Evolutionary conservation across 2,797 vertebrate species (phyloP).

Genomic region (Oophaga sylvatica): DNA sequence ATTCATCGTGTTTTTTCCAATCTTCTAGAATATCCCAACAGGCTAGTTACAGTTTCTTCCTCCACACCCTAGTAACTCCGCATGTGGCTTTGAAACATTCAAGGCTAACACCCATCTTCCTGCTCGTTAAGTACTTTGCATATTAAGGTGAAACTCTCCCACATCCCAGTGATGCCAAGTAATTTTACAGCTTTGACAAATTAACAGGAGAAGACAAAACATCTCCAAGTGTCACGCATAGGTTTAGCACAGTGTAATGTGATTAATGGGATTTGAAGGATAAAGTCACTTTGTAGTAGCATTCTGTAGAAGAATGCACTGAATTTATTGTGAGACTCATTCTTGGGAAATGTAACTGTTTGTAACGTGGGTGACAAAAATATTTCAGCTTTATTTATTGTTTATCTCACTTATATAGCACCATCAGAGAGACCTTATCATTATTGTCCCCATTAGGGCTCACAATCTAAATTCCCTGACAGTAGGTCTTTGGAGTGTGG

Average conservation of each 20-base stretch:
- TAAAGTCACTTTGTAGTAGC: neutral
- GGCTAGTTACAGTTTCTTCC: conserved; percentile 11
- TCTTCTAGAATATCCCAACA: conserved; percentile 20
- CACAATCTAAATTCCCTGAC: no score
- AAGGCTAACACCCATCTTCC: conserved; percentile 9
- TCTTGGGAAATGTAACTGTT: neutral
- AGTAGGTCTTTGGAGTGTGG: no score
- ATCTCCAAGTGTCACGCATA: neutral
- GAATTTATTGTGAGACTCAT: neutral
- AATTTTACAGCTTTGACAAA: conserved; percentile 23
- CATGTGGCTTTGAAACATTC: neutral
- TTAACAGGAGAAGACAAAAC: conserved; percentile 10
- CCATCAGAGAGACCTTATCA: no score
- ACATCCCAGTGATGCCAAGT: neutral
- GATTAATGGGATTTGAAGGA: neutral
- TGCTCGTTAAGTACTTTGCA: conserved; percentile 19
- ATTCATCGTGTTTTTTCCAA: conserved; percentile 20
- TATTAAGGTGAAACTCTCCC: conserved; percentile 4
- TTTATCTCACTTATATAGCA: no score
- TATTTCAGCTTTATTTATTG: neutral
- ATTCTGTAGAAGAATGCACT: neutral
- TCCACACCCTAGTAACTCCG: conserved; percentile 47
- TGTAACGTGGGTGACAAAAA: neutral
- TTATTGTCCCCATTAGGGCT: no score
- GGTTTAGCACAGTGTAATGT: conserved; percentile 4